Percentiles rank a stretch among this genome's conserved stretches.
These are phyloP conservation scores for Ornithoptera alexandrae DNA, from an alignment of 2,888 invertebrate species.

Conservation along the genomic window DNA sequence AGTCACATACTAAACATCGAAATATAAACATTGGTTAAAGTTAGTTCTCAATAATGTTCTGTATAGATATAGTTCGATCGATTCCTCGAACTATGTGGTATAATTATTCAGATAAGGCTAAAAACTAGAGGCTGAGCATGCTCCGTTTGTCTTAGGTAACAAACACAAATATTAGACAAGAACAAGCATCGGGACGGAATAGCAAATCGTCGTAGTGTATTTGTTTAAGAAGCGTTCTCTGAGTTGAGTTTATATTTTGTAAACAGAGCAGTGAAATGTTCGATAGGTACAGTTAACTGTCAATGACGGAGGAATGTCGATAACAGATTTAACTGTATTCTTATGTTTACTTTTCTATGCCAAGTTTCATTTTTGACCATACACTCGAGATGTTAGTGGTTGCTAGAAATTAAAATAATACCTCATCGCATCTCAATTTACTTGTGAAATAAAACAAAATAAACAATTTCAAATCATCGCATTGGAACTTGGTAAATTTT, in stretches of 20 bases:
- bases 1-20: not conserved
- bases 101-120: conserved; percentile 38
- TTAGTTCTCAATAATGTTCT: not conserved
- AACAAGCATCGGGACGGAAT: conserved; percentile 69
- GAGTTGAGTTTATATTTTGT: conserved; percentile 61
- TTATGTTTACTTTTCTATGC: conserved; percentile 17
- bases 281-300: conserved; percentile 64
- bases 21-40: not conserved
- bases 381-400: not conserved
- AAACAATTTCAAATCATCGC: no score
- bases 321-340: conserved; percentile 43
- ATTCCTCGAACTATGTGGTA: conserved; percentile 31
- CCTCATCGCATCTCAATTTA: not conserved
- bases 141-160: conserved; percentile 67
- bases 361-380: conserved; percentile 15
- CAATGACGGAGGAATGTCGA: conserved; percentile 59
- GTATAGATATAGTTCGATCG: not conserved
- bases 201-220: conserved; percentile 72
- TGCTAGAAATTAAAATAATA: not conserved
- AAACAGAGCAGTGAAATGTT: conserved; percentile 64
- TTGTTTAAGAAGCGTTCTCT: conserved; percentile 66
- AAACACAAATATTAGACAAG: conserved; percentile 73
- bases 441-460: not conserved
- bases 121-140: conserved; percentile 50
- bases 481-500: no score